Evolutionary conservation across 2,888 invertebrate genomes (phyloP).

Genomic region (Diplazon laetatorius): DNA sequence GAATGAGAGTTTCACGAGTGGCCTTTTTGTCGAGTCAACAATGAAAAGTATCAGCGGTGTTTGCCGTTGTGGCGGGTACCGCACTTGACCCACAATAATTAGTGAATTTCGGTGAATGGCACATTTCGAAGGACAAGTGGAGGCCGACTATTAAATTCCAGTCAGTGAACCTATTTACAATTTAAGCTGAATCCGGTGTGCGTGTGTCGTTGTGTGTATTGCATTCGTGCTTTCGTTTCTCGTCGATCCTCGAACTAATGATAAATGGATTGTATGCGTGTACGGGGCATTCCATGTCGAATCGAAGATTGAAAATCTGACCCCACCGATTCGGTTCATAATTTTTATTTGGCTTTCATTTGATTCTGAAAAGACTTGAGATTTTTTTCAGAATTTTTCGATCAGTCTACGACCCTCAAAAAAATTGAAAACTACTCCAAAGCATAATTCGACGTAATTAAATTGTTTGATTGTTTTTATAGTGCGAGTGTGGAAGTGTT

Average conservation of each 20-base stretch:
- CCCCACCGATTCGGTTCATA: too few relatives aligned
- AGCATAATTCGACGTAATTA: too few relatives aligned
- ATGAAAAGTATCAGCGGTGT: conserved; percentile 28
- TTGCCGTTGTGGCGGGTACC: conserved; percentile 9
- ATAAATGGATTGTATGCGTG: not conserved
- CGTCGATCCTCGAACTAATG: conserved; percentile 13
- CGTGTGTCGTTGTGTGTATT: not conserved
- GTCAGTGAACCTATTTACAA: conserved; percentile 33
- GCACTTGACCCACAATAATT: conserved; percentile 48
- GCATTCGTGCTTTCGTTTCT: conserved; percentile 3
- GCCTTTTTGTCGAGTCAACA: conserved; percentile 9
- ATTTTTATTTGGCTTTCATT: too few relatives aligned
- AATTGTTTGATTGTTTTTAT: too few relatives aligned
- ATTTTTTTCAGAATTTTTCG: too few relatives aligned
- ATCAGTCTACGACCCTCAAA: too few relatives aligned
- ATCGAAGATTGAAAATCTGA: too few relatives aligned
- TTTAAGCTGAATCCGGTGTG: conserved; percentile 1
- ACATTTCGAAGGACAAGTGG: not conserved
- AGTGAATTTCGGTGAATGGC: conserved; percentile 12
- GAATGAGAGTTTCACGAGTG: not conserved
- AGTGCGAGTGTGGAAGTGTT: too few relatives aligned
- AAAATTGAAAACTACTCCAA: too few relatives aligned
- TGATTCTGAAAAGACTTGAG: too few relatives aligned
- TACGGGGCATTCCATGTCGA: too few relatives aligned
- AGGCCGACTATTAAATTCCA: conserved; percentile 41